Conservation (phyloP, 2,888 invertebrate genomes). For the Scaptomyza cyrtandrae region DNA sequence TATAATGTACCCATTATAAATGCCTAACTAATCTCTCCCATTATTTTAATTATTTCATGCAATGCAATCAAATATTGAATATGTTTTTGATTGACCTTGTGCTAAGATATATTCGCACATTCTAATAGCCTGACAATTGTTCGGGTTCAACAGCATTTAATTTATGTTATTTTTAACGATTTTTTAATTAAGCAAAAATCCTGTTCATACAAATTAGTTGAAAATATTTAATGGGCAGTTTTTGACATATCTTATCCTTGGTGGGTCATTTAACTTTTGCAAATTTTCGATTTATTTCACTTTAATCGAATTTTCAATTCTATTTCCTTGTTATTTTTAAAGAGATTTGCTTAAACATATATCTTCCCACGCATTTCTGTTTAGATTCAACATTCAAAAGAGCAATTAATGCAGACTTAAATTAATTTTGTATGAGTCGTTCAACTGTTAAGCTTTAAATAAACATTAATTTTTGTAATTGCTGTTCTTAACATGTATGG, state of each 20-base stretch:
- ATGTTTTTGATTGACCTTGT: background rate
- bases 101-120: background rate
- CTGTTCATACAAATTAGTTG: constrained; percentile 6
- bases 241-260: background rate
- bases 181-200: constrained; percentile 17
- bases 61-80: too few relatives aligned
- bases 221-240: background rate
- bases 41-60: too few relatives aligned
- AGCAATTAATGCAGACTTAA: background rate
- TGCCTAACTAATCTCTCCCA: too few relatives aligned
- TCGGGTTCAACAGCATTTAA: constrained; percentile 4
- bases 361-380: background rate
- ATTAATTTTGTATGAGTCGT: background rate
- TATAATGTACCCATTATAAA: too few relatives aligned
- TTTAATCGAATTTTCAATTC: background rate
- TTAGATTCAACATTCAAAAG: background rate
- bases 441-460: background rate
- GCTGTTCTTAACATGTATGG: background rate
- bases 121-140: background rate
- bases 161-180: background rate
- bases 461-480: background rate
- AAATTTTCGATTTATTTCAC: constrained; percentile 1
- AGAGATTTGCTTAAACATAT: background rate
- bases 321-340: background rate
- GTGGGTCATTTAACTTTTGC: constrained; percentile 11